Evolutionary conservation across 2,113 vertebrate species (phyloP).

Genomic region (Aplodontia rufa): DNA sequence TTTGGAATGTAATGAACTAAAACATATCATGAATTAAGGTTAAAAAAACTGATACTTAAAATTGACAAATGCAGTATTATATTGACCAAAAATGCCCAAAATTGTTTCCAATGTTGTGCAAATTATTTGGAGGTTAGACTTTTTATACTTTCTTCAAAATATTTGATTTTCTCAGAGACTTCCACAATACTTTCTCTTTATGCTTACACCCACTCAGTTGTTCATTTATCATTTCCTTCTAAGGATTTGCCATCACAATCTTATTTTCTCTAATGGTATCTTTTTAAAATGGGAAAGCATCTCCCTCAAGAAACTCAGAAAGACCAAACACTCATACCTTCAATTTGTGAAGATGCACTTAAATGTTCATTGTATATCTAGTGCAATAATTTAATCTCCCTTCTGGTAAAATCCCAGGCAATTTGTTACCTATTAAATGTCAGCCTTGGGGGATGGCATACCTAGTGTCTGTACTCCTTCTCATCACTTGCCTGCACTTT

Average conservation of each 20-base stretch:
- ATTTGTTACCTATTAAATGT: background rate
- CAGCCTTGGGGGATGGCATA: fast-evolving
- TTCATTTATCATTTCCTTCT: background rate
- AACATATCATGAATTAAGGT: background rate
- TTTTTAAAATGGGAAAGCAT: background rate
- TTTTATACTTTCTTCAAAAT: background rate
- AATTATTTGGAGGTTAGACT: background rate
- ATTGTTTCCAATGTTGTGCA: background rate
- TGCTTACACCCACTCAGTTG: background rate
- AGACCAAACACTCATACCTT: background rate
- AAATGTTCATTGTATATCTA: background rate
- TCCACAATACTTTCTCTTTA: background rate
- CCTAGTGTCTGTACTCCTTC: fast-evolving
- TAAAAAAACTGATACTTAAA: background rate
- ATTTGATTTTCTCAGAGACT: background rate
- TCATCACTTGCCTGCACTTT: too few species aligned
- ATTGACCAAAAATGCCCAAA: background rate
- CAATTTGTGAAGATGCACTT: background rate
- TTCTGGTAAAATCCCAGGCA: background rate
- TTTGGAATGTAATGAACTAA: background rate
- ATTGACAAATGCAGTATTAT: background rate
- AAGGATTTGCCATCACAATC: background rate
- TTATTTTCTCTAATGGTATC: background rate
- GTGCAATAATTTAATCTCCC: background rate
- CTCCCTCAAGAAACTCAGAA: background rate